A percentile compares a stretch with the other conserved stretches of the same genome.
phyloP scores from a whole-genome alignment of 2,888 invertebrate genomes.

The Orthosia cruda region DNA sequence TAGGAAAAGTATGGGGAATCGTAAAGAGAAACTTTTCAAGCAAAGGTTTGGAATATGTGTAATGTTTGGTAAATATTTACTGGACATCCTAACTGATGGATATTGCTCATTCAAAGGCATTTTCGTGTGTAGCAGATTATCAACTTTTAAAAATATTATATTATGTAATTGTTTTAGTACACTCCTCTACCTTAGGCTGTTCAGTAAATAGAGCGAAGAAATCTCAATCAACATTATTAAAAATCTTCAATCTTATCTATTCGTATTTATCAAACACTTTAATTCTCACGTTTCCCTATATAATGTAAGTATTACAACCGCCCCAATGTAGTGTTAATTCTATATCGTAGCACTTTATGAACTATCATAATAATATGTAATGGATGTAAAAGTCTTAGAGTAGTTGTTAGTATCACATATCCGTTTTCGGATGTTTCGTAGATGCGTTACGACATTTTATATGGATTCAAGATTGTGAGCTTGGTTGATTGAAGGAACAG shows the following conservation, averaged over 20 bases:
- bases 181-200: constrained; percentile 20
- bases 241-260: constrained; percentile 46
- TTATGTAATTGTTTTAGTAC: constrained; percentile 10
- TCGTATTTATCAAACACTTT: constrained; percentile 41
- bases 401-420: constrained; percentile 67
- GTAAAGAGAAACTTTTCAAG: constrained; percentile 23
- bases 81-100: constrained; percentile 29
- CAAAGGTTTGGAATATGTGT: constrained; percentile 5
- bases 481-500: constrained; percentile 36
- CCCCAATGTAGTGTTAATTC: constrained; percentile 75
- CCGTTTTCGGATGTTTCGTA: constrained; percentile 77
- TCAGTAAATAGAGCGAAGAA: constrained; percentile 17
- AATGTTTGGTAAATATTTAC: constrained; percentile 27
- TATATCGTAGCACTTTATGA: constrained; percentile 68
- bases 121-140: constrained; percentile 4
- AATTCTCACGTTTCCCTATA: constrained; percentile 54
- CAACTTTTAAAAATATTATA: constrained; percentile 15
- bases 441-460: constrained; percentile 56
- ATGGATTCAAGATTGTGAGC: constrained; percentile 51
- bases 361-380: constrained; percentile 56
- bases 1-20: constrained; percentile 46
- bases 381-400: constrained; percentile 58
- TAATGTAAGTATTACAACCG: constrained; percentile 69
- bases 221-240: constrained; percentile 21
- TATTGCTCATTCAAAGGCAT: constrained; percentile 26